These are phyloP conservation scores for Pandemis heparana DNA, from an alignment of 2,888 invertebrate genomes.

Conservation along the genomic window DNA sequence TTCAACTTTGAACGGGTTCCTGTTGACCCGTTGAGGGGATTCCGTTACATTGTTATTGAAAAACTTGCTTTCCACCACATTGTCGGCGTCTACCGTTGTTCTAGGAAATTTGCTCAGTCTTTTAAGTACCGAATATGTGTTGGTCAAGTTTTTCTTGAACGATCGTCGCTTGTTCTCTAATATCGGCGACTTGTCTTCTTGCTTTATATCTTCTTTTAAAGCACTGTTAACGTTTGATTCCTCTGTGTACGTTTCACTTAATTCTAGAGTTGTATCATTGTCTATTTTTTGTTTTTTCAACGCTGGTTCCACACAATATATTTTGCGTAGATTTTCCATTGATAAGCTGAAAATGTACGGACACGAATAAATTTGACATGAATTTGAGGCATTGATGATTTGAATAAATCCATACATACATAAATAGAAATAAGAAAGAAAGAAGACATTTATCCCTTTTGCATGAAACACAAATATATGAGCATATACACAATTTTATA, in stretches of 20 bases:
- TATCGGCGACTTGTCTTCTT: slow-evolving; percentile 73
- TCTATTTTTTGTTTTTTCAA: slow-evolving; percentile 67
- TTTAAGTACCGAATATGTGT: slow-evolving; percentile 68
- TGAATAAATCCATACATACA: too few relatives aligned
- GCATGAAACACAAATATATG: too few relatives aligned
- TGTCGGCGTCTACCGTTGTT: slow-evolving; percentile 68
- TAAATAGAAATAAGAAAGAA: too few relatives aligned
- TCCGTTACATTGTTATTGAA: slow-evolving; percentile 64
- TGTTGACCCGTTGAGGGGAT: slow-evolving; percentile 47
- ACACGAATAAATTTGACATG: too few relatives aligned
- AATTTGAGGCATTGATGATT: too few relatives aligned
- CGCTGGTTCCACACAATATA: slow-evolving; percentile 75
- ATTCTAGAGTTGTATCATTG: slow-evolving; percentile 45
- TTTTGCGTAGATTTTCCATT: slow-evolving; percentile 74
- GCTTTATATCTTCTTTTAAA: slow-evolving; percentile 51
- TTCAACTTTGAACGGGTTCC: slow-evolving; percentile 36
- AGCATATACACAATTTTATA: too few relatives aligned
- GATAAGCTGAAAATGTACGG: slow-evolving; percentile 61
- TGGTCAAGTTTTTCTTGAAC: slow-evolving; percentile 65
- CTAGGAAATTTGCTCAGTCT: slow-evolving; percentile 82
- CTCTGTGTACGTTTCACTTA: slow-evolving; percentile 51
- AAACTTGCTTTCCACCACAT: slow-evolving; percentile 87
- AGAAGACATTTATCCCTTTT: too few relatives aligned
- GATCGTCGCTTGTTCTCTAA: slow-evolving; percentile 75
- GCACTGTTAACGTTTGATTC: slow-evolving; percentile 52